These are phyloP conservation scores for Zapornia atra DNA, from an alignment of 2,113 vertebrate genomes.

Conservation along the genomic window DNA sequence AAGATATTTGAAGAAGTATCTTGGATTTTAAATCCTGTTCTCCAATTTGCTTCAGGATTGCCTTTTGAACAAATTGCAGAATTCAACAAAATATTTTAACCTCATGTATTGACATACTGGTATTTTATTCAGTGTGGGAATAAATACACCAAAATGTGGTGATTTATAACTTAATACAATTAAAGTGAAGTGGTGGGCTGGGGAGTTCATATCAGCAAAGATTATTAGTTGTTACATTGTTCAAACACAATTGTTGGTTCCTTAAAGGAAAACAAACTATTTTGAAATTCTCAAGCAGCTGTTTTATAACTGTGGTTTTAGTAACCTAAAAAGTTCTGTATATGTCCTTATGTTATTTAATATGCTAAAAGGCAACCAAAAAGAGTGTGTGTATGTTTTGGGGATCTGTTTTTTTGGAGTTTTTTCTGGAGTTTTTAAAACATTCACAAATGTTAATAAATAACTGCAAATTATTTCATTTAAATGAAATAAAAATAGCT, in stretches of 20 bases:
- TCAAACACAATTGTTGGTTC: neutral
- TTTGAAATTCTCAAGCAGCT: neutral
- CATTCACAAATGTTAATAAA: neutral
- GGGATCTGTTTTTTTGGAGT: neutral
- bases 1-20: slow-evolving; percentile 46
- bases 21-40: slow-evolving; percentile 9
- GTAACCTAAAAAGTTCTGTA: neutral
- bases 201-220: neutral
- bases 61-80: slow-evolving; percentile 41
- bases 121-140: neutral
- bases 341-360: neutral
- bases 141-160: neutral
- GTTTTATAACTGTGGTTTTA: neutral
- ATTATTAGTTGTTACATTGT: neutral
- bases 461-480: slow-evolving; percentile 10
- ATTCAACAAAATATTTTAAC: slow-evolving; percentile 26
- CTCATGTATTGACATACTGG: neutral
- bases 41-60: slow-evolving; percentile 16
- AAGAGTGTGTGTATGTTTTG: neutral
- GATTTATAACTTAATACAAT: neutral
- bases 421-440: neutral
- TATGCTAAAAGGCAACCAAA: neutral
- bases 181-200: neutral
- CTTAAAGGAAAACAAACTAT: neutral
- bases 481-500: neutral